A percentile compares a stretch with the other conserved stretches of the same genome.
Conservation (phyloP, 2,888 invertebrate genomes). For the Stegophylla sp. region DNA sequence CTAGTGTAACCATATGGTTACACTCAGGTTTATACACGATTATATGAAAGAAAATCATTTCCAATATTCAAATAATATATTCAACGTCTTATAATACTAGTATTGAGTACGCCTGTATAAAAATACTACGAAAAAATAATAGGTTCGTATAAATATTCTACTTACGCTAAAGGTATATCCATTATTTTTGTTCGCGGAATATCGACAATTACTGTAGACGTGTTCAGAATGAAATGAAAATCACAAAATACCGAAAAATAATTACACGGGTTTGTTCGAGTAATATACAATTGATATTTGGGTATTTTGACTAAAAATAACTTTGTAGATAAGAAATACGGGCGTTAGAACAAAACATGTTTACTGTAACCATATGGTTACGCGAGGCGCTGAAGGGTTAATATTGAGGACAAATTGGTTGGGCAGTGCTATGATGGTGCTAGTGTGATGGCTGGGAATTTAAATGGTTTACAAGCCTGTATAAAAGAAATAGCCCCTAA, state of each 20-base stretch:
- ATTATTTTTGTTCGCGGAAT: conserved; percentile 2
- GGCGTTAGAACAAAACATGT: conserved; percentile 10
- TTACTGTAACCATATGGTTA: conserved; percentile 26
- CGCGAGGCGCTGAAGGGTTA: conserved; percentile 16
- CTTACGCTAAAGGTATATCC: conserved; percentile 7
- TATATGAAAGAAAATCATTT: background rate
- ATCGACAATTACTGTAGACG: background rate
- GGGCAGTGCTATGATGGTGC: conserved; percentile 62
- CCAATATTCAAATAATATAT: conserved; percentile 7
- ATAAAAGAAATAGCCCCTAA: conserved; percentile 60
- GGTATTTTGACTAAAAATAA: conserved; percentile 8
- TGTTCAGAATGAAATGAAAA: conserved; percentile 7
- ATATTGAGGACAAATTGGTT: background rate
- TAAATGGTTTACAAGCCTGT: conserved; percentile 60
- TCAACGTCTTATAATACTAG: conserved; percentile 13
- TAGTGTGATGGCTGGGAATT: conserved; percentile 59
- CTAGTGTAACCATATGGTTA: conserved; percentile 13
- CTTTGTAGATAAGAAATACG: conserved; percentile 20
- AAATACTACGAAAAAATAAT: conserved; percentile 12
- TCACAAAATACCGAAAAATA: conserved; percentile 8
- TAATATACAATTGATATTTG: conserved; percentile 29
- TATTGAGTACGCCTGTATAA: conserved; percentile 1
- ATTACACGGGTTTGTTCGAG: conserved; percentile 16
- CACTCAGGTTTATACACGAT: conserved; percentile 2
- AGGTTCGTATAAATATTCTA: background rate